A percentile compares a stretch with the other conserved stretches of the same genome.
phyloP scores from a whole-genome alignment of 2,888 invertebrate species.

The Cephalotes varians region DNA sequence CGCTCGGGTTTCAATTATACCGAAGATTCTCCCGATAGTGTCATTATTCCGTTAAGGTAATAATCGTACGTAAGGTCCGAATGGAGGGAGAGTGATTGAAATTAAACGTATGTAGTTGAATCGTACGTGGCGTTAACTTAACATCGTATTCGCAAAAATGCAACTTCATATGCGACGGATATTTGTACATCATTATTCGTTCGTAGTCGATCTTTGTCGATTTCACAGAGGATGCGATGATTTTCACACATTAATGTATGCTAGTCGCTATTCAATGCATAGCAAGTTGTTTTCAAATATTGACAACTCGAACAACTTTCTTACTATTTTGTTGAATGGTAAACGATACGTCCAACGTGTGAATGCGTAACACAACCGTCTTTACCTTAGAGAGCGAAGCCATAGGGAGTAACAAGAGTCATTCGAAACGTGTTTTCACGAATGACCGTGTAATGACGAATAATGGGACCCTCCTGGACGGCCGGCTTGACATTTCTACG shows the following conservation, averaged over 20 bases:
- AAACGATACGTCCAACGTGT: conserved; percentile 44
- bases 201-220: neutral
- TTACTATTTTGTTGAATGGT: conserved; percentile 70
- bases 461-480: conserved; percentile 81
- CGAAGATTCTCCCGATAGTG: conserved; percentile 68
- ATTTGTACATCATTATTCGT: neutral
- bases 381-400: conserved; percentile 31
- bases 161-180: neutral
- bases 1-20: conserved; percentile 79
- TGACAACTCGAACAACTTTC: conserved; percentile 73
- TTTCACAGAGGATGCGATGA: neutral
- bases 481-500: conserved; percentile 69
- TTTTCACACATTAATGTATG: neutral
- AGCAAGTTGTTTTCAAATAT: conserved; percentile 78
- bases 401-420: conserved; percentile 52
- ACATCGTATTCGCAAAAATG: neutral
- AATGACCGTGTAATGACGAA: conserved; percentile 84
- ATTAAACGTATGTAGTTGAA: conserved; percentile 41
- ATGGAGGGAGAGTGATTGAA: conserved; percentile 30
- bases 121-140: conserved; percentile 51
- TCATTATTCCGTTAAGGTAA: conserved; percentile 74
- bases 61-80: conserved; percentile 57
- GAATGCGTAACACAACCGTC: conserved; percentile 68
- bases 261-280: conserved; percentile 61
- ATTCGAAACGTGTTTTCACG: conserved; percentile 80